Conservation (phyloP, 2,113 vertebrate species). For the Phalacrocorax brasilianus region DNA sequence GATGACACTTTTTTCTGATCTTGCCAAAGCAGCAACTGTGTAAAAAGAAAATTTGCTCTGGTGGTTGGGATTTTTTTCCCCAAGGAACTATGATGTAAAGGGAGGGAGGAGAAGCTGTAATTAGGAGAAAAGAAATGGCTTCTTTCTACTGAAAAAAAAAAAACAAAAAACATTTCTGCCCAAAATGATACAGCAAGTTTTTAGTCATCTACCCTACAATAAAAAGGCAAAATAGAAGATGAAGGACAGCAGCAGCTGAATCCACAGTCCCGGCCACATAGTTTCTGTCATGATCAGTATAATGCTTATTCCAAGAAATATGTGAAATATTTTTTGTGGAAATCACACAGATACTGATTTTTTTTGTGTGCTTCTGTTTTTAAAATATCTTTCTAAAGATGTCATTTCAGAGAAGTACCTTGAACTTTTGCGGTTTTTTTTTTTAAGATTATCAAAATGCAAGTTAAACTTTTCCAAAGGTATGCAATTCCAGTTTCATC, state of each 20-base stretch:
- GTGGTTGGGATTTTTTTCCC: neutral
- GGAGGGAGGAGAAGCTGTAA: neutral
- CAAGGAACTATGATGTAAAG: neutral
- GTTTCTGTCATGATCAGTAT: neutral
- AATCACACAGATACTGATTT: neutral
- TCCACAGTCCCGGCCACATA: neutral
- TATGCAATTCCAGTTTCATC: neutral
- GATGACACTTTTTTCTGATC: slow-evolving; percentile 57
- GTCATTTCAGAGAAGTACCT: neutral
- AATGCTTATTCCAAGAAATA: slow-evolving; percentile 8
- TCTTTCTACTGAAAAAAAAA: neutral
- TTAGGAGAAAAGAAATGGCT: neutral
- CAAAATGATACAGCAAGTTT: slow-evolving; percentile 50
- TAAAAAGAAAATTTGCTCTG: slow-evolving; percentile 37
- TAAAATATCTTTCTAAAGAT: neutral
- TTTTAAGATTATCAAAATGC: neutral
- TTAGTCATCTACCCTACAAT: slow-evolving; percentile 38
- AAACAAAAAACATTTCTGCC: neutral
- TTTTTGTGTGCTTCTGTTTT: neutral
- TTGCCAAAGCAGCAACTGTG: slow-evolving; percentile 14
- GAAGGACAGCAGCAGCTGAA: slow-evolving; percentile 21
- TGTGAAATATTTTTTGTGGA: slow-evolving; percentile 4
- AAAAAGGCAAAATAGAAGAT: slow-evolving; percentile 14
- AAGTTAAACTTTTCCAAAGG: neutral
- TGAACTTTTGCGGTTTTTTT: neutral